Conservation (phyloP, 1,140 invertebrate species). For the Thaumetopoea pityocampa region DNA sequence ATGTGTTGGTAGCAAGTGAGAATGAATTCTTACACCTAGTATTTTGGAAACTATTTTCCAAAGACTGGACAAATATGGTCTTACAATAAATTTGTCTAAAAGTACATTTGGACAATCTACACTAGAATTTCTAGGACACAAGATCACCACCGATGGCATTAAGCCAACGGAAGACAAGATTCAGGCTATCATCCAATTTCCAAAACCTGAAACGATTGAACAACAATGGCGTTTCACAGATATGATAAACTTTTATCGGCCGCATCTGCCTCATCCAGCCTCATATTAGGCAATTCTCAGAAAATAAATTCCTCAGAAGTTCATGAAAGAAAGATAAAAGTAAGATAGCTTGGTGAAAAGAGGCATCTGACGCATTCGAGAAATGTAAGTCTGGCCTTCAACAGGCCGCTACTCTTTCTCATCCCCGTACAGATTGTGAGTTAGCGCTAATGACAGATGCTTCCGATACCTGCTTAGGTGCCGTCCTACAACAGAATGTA, state of each 20-base stretch:
- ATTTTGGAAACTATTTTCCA: not conserved
- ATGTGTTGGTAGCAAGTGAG: slow-evolving; percentile 1
- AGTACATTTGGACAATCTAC: not conserved
- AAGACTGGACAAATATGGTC: slow-evolving; percentile 1
- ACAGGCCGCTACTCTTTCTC: no score
- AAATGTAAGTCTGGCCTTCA: no score
- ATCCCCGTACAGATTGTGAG: no score
- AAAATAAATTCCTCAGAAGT: no score
- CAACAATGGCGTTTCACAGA: slow-evolving; percentile 2
- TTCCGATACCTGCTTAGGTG: no score
- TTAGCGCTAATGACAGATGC: no score
- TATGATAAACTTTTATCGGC: slow-evolving; percentile 9
- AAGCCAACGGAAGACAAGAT: not conserved
- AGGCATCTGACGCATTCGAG: no score
- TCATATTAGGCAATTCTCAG: no score
- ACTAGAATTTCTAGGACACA: not conserved
- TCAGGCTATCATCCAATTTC: slow-evolving; percentile 1
- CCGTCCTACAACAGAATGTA: no score
- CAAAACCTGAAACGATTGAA: not conserved
- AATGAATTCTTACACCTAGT: not conserved
- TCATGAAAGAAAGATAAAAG: no score
- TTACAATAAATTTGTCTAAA: slow-evolving; percentile 5
- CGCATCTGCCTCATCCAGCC: not conserved
- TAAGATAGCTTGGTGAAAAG: no score
- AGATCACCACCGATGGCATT: not conserved